These are phyloP conservation scores for Linyphia triangularis DNA, from an alignment of 2,888 invertebrate genomes.

Conservation along the genomic window DNA sequence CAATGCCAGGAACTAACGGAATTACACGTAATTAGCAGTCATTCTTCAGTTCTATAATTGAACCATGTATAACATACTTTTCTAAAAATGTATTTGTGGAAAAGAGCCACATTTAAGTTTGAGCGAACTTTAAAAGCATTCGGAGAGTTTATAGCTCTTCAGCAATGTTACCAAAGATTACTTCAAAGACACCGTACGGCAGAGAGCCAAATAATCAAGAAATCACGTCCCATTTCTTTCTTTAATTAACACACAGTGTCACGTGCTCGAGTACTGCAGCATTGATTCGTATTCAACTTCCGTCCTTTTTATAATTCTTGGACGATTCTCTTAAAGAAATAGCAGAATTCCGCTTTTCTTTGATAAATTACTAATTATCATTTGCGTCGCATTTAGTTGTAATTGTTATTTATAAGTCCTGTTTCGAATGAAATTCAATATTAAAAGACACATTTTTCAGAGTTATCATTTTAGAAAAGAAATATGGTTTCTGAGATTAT, in stretches of 20 bases:
- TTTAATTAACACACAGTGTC: constrained; percentile 38
- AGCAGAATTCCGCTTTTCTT: too few species aligned
- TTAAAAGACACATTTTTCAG: too few species aligned
- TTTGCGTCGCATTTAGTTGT: too few species aligned
- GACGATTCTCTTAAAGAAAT: too few species aligned
- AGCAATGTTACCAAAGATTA: neutral
- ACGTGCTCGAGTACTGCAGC: neutral
- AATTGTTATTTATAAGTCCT: too few species aligned
- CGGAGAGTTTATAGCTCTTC: neutral
- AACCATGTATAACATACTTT: neutral
- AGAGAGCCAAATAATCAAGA: constrained; percentile 38
- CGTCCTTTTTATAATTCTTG: neutral
- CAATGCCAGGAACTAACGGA: too few species aligned
- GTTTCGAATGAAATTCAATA: too few species aligned
- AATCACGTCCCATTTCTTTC: constrained; percentile 12
- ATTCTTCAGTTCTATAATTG: too few species aligned
- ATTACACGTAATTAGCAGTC: too few species aligned
- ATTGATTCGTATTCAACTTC: constrained; percentile 21
- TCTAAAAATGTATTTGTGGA: neutral
- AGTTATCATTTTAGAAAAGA: too few species aligned
- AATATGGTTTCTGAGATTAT: too few species aligned
- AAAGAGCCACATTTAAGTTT: neutral
- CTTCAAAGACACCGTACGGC: constrained; percentile 48
- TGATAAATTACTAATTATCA: too few species aligned
- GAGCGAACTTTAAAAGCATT: neutral